Evolutionary conservation across 2,888 invertebrate species (phyloP), one percentile per base, ranked within the genome.

Genomic region (Chrysolina haemoptera): DNA sequence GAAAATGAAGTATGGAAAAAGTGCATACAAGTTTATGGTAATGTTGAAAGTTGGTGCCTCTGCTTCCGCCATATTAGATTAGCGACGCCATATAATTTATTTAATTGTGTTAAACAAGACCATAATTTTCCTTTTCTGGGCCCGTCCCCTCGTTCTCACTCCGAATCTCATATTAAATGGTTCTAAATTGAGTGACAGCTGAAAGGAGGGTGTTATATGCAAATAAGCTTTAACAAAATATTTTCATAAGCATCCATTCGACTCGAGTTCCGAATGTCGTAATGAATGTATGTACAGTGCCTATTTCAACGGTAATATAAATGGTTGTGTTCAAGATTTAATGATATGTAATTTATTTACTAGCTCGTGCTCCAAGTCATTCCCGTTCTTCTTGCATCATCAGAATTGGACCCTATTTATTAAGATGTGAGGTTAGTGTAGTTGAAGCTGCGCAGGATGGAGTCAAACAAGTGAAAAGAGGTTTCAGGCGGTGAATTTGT

Each of bases 301-400:
- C 69, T 73, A 70, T 68, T 75, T 73, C 76, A 76, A 68, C 73
- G 64, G 62, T 16, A 27, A 65, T 71, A 76, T 76, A 70, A 76
- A 76, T 76, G 73, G 68, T 73, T 76, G 72, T 62, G 68, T 73
- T 76, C 65, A 55, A 70, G 73, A 76, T 70, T 73, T 73, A 70
- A 76, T 73, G 76, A 73, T 73, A 76, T 73, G 76, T 73, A 70
- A 70, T 73, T 73, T 73, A 73, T 73, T 73, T 71, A 63, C 59
- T 35, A 67, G 70, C 73, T 73, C 64, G 70, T 65, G 73, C 72
- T 59, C 62, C 73, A 62, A 76, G 73, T 73, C 73, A 68, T 68
- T 71, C 66, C 48, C 48, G 66, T 62, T 64, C 43, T 20, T 62
- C 64, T 53, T 63, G 40, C 62, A 48, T 53, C 65, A 72, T 68